Base-by-base conservation (phyloP, 2,888 invertebrate species). In the Conus canariensis region DNA sequence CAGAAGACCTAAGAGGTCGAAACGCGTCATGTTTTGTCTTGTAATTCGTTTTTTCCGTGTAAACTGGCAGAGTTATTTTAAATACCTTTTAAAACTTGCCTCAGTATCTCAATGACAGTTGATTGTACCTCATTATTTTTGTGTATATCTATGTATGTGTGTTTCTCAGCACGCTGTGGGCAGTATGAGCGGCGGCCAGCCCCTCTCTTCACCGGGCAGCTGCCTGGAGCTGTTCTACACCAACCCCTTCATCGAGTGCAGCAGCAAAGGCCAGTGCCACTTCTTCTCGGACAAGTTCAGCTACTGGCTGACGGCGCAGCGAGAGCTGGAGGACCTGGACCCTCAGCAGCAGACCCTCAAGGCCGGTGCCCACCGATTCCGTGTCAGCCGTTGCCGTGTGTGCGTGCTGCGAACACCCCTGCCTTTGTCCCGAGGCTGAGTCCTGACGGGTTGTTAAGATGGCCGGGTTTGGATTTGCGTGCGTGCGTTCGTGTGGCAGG, bases 221-320 rank as follows among this genome's bases (percentile, higher is more conserved):
- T 93, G 94, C 88, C 90, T 96, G 89, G 94, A 96, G 88, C 92
- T 93, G 19, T 95, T 95, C 92, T 93, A 94, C 22, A 94, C 95
- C n/a, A 96, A 96, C 92, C 96, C 96, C 19, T 96, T 96, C 91
- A 96, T 96, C 45, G 94, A 94, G 90, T 94, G 94, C 88, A 93
- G 92, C 77, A 92, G 93, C n/a, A 92, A 93, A 10, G 94, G 94
- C n/a, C 92, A 93, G 91, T 95, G 95, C 87, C 93, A 93, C 90
- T 94, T 92, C 92, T 94, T 93, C 92, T 98, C 99, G 93, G 99
- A 99, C 96, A 98, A 98, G 96, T 98, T 98, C 96, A 99, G 98
- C 96, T 99, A 99, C 97, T 99, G 99, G 99, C 97, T 99, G 95
- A 98, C 98, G 74, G 98, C 98, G 45, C 98, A 99, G n/a, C 70